phyloP scores from a whole-genome alignment of 2,888 invertebrate species.

The Colletes collaris region DNA sequence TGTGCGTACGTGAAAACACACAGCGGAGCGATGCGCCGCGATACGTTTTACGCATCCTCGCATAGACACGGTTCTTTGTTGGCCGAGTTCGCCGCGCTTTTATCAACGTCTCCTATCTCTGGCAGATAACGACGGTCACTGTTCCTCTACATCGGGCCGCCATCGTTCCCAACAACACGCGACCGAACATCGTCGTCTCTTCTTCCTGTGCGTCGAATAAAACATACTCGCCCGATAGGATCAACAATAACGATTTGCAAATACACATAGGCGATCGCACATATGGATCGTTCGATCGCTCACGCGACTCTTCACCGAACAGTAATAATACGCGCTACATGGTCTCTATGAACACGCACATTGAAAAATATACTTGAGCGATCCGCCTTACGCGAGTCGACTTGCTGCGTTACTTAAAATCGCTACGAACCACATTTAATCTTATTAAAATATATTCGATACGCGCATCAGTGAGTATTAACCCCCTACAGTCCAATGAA shows the following conservation, averaged over 20 bases:
- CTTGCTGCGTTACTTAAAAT: constrained; percentile 52
- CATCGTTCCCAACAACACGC: neutral
- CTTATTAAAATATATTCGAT: constrained; percentile 73
- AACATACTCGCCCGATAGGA: constrained; percentile 10
- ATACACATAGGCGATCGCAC: constrained; percentile 10
- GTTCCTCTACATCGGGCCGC: constrained; percentile 9
- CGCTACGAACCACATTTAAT: constrained; percentile 67
- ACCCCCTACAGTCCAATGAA: constrained; percentile 36
- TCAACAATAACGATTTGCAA: constrained; percentile 28
- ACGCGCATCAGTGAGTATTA: constrained; percentile 63
- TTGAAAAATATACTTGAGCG: constrained; percentile 54
- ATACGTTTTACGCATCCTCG: neutral
- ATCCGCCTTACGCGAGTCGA: constrained; percentile 37
- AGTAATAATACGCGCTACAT: constrained; percentile 28
- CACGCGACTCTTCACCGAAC: neutral
- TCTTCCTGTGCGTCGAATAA: neutral
- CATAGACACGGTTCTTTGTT: constrained; percentile 24
- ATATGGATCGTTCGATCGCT: neutral
- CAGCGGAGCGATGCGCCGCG: no score
- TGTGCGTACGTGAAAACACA: no score
- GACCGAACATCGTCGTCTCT: neutral
- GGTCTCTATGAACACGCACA: constrained; percentile 21
- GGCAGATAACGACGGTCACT: constrained; percentile 36
- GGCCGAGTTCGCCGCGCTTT: constrained; percentile 11
- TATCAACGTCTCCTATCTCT: constrained; percentile 27